Conservation (phyloP, 2,888 invertebrate species). For the Flexamia atlantica region DNA sequence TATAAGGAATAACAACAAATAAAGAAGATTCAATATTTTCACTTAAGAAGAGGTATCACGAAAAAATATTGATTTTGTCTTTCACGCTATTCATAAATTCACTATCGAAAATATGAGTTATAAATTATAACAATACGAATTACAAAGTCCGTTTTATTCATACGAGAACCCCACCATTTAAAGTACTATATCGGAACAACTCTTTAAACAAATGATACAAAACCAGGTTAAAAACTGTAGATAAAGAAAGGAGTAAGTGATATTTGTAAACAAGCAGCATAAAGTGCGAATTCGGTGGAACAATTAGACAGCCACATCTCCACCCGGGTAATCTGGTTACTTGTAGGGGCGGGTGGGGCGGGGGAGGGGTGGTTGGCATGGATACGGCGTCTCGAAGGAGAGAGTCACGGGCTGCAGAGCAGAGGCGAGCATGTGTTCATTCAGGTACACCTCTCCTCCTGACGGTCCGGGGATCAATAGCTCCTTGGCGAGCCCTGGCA, state of each 20-base stretch:
- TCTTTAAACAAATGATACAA: neutral
- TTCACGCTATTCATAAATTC: no score
- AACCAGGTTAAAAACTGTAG: neutral
- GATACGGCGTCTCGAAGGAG: conserved; percentile 41
- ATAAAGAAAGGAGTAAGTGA: conserved; percentile 40
- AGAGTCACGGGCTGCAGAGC: neutral
- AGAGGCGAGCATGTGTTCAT: conserved; percentile 50
- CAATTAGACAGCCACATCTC: conserved; percentile 58
- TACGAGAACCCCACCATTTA: no score
- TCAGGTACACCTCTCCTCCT: conserved; percentile 14
- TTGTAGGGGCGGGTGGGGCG: neutral
- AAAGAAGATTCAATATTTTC: no score
- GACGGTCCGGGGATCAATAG: conserved; percentile 24
- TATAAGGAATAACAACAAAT: no score
- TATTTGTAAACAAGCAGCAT: conserved; percentile 58
- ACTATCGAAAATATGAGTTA: no score
- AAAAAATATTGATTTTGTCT: no score
- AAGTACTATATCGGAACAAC: neutral
- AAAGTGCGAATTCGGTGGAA: conserved; percentile 56
- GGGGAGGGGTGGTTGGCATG: conserved; percentile 54
- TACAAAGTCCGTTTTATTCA: no score
- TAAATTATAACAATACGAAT: no score
- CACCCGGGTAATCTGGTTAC: conserved; percentile 57
- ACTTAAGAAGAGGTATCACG: no score
- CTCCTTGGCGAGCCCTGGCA: neutral